Conservation (phyloP, 2,113 vertebrate species). For the Archilochus colubris region DNA sequence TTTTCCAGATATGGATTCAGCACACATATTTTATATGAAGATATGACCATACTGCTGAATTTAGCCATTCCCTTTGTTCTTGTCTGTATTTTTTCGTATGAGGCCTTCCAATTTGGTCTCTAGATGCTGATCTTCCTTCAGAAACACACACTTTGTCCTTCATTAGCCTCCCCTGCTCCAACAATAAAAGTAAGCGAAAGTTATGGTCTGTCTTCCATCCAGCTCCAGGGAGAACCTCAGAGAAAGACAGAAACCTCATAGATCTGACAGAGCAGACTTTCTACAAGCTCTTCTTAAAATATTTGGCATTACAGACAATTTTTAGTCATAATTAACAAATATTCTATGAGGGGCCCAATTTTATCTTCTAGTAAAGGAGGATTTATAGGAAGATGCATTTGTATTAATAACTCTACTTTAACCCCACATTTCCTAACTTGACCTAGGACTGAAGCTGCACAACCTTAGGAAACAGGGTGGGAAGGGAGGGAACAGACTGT, state of each 20-base stretch:
- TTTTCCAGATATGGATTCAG: background rate
- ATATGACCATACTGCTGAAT: background rate
- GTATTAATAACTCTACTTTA: background rate
- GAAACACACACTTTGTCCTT: background rate
- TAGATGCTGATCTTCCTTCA: background rate
- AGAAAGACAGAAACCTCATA: background rate
- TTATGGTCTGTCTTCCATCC: background rate
- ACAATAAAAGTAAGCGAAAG: background rate
- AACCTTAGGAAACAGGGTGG: background rate
- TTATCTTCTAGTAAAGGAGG: background rate
- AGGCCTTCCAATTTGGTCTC: background rate
- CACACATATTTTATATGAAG: background rate
- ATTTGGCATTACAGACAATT: background rate
- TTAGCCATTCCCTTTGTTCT: background rate
- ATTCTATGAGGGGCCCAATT: background rate
- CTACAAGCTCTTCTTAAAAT: background rate
- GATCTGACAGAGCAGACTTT: background rate
- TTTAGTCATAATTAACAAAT: background rate
- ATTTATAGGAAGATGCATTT: background rate
- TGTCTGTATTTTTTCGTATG: background rate
- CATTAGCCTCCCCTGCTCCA: background rate
- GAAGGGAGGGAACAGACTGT: background rate
- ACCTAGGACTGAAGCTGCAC: background rate
- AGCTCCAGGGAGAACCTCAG: background rate
- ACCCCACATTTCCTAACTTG: background rate